Base-by-base conservation (phyloP, 2,797 vertebrate species). In the Myiotriccus ornatus region DNA sequence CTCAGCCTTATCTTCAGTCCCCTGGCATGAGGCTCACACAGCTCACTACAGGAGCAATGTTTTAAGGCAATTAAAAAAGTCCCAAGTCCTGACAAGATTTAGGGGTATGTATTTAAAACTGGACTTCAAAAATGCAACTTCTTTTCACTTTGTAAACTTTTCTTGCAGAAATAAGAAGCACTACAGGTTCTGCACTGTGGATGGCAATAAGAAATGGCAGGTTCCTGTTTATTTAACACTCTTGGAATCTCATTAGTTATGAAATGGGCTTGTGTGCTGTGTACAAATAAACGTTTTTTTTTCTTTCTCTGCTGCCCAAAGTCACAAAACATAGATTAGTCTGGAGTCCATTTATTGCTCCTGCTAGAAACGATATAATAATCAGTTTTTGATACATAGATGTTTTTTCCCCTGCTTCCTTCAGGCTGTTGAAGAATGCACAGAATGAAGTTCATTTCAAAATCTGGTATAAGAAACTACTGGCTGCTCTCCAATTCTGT, bases 401-500 rank as follows among this genome's bases (percentile, higher is more conserved):
- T 95, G 46, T 28, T 63, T 94, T 93, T 87, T n/a, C 5, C 27
- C 32, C 32, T 94, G 27, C 43, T 95, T 88, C 91, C 95, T 94
- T 55, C 71, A 98, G 98, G 98, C 95, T 98, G 89, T 93, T 98
- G 93, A 96, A 94, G 81, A 97, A 98, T 84, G 97, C 97, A 65
- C 84, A 95, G 87, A 97, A 97, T 79, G 97, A 98, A 97, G 75
- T 92, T 96, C 94, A 97, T 96, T 98, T 98, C 96, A 97, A 95
- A 96, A 94, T 67, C 69, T 97, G 97, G 97, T 98, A 98, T 91
- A 94, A 74, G 93, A 98, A 97, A 84, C 56, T 97, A 5, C 78
- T 98, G 96, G 97, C 97, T 27, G 97, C 98, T 90, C 96, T 98
- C 94, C 97, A 97, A 9, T 97, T 97, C 93, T 98, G 96, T 82